Conservation (phyloP, 2,888 invertebrate genomes). For the Limnephilus lunatus region DNA sequence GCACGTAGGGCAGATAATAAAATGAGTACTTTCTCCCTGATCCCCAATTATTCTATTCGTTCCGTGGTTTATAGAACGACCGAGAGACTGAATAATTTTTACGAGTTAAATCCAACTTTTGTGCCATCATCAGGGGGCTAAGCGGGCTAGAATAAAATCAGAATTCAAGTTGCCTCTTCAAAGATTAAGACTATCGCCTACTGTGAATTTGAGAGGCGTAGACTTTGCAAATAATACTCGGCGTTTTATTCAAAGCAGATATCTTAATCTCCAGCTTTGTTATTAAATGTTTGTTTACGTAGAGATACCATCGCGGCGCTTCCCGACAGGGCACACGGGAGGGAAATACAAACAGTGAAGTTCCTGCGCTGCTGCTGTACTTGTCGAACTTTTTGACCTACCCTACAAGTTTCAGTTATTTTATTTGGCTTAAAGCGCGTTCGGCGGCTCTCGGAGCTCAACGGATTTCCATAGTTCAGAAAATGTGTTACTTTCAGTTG, state of each 20-base stretch:
- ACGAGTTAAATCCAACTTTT: slow-evolving; percentile 12
- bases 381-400: not conserved
- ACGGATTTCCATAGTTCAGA: not conserved
- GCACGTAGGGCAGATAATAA: slow-evolving; percentile 2
- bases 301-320: not conserved
- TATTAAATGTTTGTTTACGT: slow-evolving; percentile 28
- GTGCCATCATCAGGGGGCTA: slow-evolving; percentile 21
- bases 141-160: slow-evolving; percentile 23
- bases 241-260: slow-evolving; percentile 19
- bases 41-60: not conserved
- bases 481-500: not conserved
- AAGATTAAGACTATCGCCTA: slow-evolving; percentile 35
- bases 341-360: slow-evolving; percentile 5
- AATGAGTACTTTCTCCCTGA: not conserved
- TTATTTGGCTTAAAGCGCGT: not conserved
- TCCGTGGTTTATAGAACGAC: slow-evolving; percentile 1
- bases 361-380: not conserved
- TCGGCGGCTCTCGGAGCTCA: not conserved
- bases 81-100: not conserved
- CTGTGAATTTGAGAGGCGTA: slow-evolving; percentile 19
- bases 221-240: slow-evolving; percentile 21
- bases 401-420: not conserved
- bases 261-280: not conserved
- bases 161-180: slow-evolving; percentile 21
- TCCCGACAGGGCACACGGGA: not conserved